Evolutionary conservation across 2,888 invertebrate species (phyloP), one percentile per base, ranked within the genome.

Genomic region (Drosophila nr. fundita): DNA sequence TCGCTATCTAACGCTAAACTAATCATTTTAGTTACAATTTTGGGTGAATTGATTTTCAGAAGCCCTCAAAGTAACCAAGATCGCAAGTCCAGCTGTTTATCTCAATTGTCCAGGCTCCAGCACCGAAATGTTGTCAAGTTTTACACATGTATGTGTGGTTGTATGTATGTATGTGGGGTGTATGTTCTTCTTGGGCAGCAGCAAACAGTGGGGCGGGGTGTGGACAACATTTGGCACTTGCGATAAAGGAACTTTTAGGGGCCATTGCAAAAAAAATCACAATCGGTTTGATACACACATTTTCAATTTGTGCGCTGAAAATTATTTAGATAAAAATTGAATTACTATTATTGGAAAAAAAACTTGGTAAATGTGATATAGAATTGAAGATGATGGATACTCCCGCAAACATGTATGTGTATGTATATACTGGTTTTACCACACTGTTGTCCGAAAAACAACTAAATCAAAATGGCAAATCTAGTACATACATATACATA

Each of bases 1-100:
- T 93, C 91, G 92, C 93, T 92, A 93, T 91, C 80, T 78, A 77
- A 87, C 91, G 68, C 91, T 91, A 91, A 91, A 91, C 91, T 91
- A 91, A 90, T 83, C 87, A 90, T 91, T 91, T 91, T 85, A 89
- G 90, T 82, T 81, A 85, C 91, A 90, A 91, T 89, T 89, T 78
- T 68, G 72, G 53, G 61, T 87, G 87, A 90, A 90, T 82, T 69
- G 74, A 91, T 91, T 91, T 87, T 59, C 87, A 87, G 80, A 78
- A 84, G 83, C 76, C 84, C 61, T 66, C 64, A 82, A 87, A 81
- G 57, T 72, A 70, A 74, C 72, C 60, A 80, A 73, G 84, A 81
- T 75, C 76, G 78, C 81, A 83, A 88, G 81, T 72, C 64, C 81
- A 77, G 70, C 66, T 65, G 48, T 48, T 62, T 58, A 29, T 49